Evolutionary conservation across 2,797 vertebrate genomes (phyloP).

Genomic region (Alosa sapidissima): DNA sequence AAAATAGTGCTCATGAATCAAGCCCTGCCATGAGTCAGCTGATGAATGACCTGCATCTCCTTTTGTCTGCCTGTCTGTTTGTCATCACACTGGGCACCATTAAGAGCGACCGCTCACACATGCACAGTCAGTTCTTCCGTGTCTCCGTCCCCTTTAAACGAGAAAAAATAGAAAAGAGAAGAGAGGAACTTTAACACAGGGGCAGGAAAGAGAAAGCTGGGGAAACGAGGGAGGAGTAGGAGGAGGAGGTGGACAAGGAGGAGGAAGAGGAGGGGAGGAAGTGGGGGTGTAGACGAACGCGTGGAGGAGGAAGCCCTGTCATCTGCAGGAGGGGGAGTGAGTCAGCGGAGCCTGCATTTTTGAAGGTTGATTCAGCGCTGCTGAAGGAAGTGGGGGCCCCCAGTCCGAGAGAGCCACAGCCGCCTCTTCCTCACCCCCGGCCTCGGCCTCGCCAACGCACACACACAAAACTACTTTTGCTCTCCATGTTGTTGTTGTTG

Average conservation of each 20-base stretch:
- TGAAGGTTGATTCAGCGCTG: conserved; percentile 89
- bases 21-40: conserved; percentile 38
- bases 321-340: conserved; percentile 98
- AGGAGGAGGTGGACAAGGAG: neutral
- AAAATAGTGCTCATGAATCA: conserved; percentile 36
- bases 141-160: conserved; percentile 71
- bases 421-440: conserved; percentile 46
- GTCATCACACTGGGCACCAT: conserved; percentile 71
- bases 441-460: neutral
- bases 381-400: conserved; percentile 87
- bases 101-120: conserved; percentile 29
- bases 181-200: conserved; percentile 45
- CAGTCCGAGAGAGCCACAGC: conserved; percentile 49
- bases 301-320: conserved; percentile 88
- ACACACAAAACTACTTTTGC: neutral
- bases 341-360: conserved; percentile 86
- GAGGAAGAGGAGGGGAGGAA: conserved; percentile 68
- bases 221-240: neutral
- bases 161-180: conserved; percentile 63
- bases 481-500: no score
- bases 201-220: neutral
- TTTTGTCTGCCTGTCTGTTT: conserved; percentile 62
- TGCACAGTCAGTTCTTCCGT: conserved; percentile 69
- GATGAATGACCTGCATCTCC: conserved; percentile 36
- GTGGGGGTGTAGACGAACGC: conserved; percentile 72